Percentiles rank a stretch among this genome's conserved stretches.
Evolutionary conservation across 2,888 invertebrate species (phyloP).

Genomic region (Pteria penguin): DNA sequence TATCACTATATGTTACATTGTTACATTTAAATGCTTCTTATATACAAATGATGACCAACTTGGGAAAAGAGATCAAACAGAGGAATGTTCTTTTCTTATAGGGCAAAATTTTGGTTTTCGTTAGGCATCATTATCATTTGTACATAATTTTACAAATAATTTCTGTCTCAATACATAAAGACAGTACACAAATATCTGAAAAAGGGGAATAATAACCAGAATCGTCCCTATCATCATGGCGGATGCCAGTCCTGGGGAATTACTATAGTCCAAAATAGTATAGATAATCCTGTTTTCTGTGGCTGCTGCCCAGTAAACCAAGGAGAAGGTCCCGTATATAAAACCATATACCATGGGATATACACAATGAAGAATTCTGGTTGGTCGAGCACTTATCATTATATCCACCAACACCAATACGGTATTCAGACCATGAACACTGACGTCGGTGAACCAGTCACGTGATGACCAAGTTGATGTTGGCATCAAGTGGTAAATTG

Average conservation of each 20-base stretch:
- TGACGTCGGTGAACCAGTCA: constrained; percentile 53
- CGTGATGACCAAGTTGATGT: constrained; percentile 25
- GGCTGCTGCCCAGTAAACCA: constrained; percentile 69
- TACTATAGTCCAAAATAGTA: constrained; percentile 74
- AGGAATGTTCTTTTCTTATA: too few relatives aligned
- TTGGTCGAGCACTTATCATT: constrained; percentile 60
- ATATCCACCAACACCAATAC: constrained; percentile 63
- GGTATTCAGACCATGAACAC: constrained; percentile 67
- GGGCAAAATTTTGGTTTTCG: too few relatives aligned
- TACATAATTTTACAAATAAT: too few relatives aligned
- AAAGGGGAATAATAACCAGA: constrained; percentile 51
- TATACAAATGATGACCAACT: too few relatives aligned
- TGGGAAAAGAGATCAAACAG: too few relatives aligned
- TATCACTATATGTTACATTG: too few relatives aligned
- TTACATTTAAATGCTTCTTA: too few relatives aligned
- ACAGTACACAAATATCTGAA: constrained; percentile 60
- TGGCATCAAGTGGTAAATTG: constrained; percentile 56
- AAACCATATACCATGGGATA: constrained; percentile 62
- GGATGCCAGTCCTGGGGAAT: constrained; percentile 55
- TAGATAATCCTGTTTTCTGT: constrained; percentile 70
- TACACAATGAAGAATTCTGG: constrained; percentile 65
- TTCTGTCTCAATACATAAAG: constrained; percentile 53
- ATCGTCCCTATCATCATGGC: constrained; percentile 48
- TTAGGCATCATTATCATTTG: too few relatives aligned
- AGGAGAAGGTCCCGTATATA: constrained; percentile 62